Conservation (phyloP, 2,888 invertebrate species). For the Nomada flava region DNA sequence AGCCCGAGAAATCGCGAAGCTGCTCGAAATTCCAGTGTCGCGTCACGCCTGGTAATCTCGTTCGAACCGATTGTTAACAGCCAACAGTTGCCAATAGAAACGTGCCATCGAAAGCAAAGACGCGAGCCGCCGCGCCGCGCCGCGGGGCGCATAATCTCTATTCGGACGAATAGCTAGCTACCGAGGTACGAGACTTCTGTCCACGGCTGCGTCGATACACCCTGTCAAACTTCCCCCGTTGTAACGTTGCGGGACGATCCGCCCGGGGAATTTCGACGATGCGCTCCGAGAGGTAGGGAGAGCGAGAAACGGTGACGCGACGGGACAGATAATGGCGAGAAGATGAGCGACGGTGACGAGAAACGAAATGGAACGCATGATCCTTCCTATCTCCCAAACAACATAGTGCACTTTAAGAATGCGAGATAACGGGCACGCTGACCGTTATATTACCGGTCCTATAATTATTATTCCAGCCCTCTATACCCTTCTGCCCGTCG, state of each 20-base stretch:
- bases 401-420: conserved; percentile 82
- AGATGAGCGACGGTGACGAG: conserved; percentile 63
- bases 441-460: conserved; percentile 80
- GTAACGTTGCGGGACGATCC: conserved; percentile 34
- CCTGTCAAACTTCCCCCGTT: conserved; percentile 19
- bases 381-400: conserved; percentile 78
- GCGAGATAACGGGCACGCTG: conserved; percentile 78
- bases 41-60: conserved; percentile 25
- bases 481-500: not conserved
- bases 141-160: conserved; percentile 3
- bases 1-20: conserved; percentile 11
- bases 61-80: conserved; percentile 40
- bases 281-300: not conserved
- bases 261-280: conserved; percentile 27
- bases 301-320: conserved; percentile 1
- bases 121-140: not conserved
- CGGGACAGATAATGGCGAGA: conserved; percentile 39
- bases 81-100: not conserved
- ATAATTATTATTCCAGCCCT: conserved; percentile 81
- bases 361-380: conserved; percentile 56
- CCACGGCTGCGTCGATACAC: conserved; percentile 1
- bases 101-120: not conserved
- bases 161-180: conserved; percentile 10
- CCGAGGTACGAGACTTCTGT: conserved; percentile 3
- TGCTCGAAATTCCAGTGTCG: conserved; percentile 41